Evolutionary conservation across 2,113 vertebrate species (phyloP).

Genomic region (Petaurus breviceps): DNA sequence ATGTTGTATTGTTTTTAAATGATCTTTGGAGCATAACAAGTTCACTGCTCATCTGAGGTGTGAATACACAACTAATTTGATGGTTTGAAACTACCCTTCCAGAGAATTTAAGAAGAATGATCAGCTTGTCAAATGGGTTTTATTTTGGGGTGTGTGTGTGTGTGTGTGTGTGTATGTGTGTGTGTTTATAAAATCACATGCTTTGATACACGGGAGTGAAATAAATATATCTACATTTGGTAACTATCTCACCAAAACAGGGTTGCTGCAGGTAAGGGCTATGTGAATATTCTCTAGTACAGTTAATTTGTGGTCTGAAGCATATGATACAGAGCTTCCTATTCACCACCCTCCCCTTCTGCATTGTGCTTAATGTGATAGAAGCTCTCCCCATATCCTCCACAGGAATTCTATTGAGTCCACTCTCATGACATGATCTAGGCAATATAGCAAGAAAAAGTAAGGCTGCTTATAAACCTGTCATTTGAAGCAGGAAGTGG

Average conservation of each 20-base stretch:
- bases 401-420: not conserved
- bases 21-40: constrained; percentile 32
- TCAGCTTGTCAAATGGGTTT: not conserved
- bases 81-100: constrained; percentile 32
- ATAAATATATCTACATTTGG: not conserved
- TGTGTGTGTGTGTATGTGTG: too few species aligned
- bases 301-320: not conserved
- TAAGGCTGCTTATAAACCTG: constrained; percentile 51
- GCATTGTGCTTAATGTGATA: constrained; percentile 49
- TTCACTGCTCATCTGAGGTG: too few species aligned
- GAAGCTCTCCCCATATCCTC: constrained; percentile 17
- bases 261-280: too few species aligned
- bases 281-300: too few species aligned
- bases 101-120: constrained; percentile 33
- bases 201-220: not conserved
- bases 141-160: not conserved
- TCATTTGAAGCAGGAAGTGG: constrained; percentile 1
- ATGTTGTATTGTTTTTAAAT: constrained; percentile 29
- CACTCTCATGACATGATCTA: not conserved
- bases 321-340: constrained; percentile 28
- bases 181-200: not conserved
- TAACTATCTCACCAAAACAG: not conserved
- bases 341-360: constrained; percentile 28
- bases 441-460: constrained; percentile 31
- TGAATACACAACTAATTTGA: constrained; percentile 3